A percentile compares a stretch with the other conserved stretches of the same genome.
Conservation (phyloP, 1,140 invertebrate genomes). For the Globodera ellingtonae region DNA sequence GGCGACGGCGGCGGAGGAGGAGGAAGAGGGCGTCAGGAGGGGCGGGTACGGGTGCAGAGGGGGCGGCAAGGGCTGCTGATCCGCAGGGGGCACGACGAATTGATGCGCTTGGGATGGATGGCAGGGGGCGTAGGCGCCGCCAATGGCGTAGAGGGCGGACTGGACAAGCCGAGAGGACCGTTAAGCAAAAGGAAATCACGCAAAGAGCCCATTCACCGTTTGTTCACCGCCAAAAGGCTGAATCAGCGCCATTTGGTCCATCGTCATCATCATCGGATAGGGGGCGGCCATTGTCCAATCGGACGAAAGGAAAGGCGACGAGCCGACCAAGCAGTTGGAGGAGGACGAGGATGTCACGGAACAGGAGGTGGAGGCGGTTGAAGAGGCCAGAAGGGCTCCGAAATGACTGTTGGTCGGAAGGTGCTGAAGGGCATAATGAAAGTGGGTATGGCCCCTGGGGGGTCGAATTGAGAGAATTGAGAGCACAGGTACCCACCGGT, state of each 20-base stretch:
- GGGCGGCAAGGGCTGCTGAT: not conserved
- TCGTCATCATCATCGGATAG: not conserved
- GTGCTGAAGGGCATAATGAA: not conserved
- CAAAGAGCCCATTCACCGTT: not conserved
- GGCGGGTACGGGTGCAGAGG: not conserved
- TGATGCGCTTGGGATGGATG: not conserved
- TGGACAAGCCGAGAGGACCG: not conserved
- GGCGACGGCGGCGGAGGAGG: not conserved
- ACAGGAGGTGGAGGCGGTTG: not conserved
- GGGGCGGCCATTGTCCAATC: not conserved
- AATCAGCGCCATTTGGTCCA: constrained; percentile 14
- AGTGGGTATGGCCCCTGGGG: too few species aligned
- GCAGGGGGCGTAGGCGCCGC: not conserved
- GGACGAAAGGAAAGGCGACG: not conserved
- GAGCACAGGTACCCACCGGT: not conserved
- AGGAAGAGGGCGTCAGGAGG: not conserved
- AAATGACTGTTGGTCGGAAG: not conserved
- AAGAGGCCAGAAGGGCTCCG: not conserved
- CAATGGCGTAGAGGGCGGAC: not conserved
- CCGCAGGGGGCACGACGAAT: not conserved
- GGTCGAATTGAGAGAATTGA: too few species aligned
- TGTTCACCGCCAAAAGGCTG: not conserved
- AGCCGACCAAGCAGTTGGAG: not conserved
- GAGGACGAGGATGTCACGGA: not conserved
- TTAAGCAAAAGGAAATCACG: not conserved